phyloP scores from a whole-genome alignment of 2,113 vertebrate genomes.

The Gadus macrocephalus region DNA sequence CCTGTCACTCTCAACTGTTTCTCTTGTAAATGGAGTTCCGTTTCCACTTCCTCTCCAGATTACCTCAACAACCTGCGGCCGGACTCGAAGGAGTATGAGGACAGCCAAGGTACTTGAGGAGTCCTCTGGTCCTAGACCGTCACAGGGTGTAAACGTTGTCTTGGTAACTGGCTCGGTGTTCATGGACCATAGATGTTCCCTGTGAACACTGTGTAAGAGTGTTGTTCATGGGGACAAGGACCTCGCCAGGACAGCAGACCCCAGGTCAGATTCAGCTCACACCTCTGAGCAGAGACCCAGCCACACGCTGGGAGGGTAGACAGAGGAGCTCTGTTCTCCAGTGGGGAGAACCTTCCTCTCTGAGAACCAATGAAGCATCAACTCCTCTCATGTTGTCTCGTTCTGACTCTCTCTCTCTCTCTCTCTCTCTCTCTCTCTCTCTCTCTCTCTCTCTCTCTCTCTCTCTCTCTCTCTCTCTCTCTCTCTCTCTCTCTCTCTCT shows the following conservation, averaged over 20 bases:
- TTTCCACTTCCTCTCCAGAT: constrained; percentile 71
- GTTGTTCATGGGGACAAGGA: constrained; percentile 45
- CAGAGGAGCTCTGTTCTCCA: no score
- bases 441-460: constrained; percentile 4
- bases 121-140: background rate
- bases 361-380: no score
- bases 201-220: constrained; percentile 25
- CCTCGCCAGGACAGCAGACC: constrained; percentile 38
- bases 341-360: no score
- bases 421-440: background rate
- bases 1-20: no score
- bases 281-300: background rate
- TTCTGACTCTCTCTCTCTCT: constrained; percentile 29
- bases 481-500: constrained; percentile 4
- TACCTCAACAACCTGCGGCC: constrained; percentile 97
- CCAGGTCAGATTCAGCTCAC: constrained; percentile 3
- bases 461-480: constrained; percentile 28
- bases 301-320: background rate
- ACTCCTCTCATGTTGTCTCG: no score
- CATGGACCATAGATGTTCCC: constrained; percentile 31
- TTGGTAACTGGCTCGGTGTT: constrained; percentile 26
- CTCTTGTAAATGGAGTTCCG: background rate
- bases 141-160: constrained; percentile 27
- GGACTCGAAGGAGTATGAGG: constrained; percentile 90
- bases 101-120: constrained; percentile 83